These are phyloP conservation scores for Linurgus olivaceus DNA, from an alignment of 2,797 vertebrate genomes.

Conservation along the genomic window DNA sequence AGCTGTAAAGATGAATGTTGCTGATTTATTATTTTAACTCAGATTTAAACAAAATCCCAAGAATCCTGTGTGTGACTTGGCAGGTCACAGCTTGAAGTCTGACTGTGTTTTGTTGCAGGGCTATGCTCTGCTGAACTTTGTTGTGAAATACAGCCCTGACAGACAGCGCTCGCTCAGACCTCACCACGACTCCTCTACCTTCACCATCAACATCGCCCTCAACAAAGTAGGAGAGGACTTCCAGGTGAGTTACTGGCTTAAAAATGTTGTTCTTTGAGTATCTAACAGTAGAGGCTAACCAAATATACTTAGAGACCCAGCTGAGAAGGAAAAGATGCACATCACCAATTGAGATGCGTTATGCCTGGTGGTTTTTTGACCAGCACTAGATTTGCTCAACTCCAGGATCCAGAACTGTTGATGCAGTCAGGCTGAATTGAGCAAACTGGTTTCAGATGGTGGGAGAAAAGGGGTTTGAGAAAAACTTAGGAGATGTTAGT, in stretches of 20 bases:
- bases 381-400: not conserved
- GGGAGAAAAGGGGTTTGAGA: not conserved
- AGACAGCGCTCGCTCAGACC: conserved; percentile 89
- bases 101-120: conserved; percentile 76
- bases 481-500: not conserved
- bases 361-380: not conserved
- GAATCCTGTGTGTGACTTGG: not conserved
- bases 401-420: not conserved
- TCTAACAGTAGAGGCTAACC: not conserved
- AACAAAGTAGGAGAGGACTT: conserved; percentile 93
- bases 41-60: not conserved
- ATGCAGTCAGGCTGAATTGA: not conserved
- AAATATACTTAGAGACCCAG: not conserved
- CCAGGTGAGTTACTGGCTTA: conserved; percentile 73
- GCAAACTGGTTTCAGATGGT: not conserved
- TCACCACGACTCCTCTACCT: conserved; percentile 96
- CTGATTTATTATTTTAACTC: not conserved
- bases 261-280: not conserved
- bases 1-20: not conserved
- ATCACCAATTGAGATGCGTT: not conserved
- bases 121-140: conserved; percentile 91
- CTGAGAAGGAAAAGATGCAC: not conserved
- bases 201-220: conserved; percentile 97
- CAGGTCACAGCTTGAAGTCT: not conserved
- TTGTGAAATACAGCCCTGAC: conserved; percentile 93